Percentiles rank a stretch among this genome's conserved stretches.
Conservation (phyloP, 2,888 invertebrate species). For the Melitaea athalia region DNA sequence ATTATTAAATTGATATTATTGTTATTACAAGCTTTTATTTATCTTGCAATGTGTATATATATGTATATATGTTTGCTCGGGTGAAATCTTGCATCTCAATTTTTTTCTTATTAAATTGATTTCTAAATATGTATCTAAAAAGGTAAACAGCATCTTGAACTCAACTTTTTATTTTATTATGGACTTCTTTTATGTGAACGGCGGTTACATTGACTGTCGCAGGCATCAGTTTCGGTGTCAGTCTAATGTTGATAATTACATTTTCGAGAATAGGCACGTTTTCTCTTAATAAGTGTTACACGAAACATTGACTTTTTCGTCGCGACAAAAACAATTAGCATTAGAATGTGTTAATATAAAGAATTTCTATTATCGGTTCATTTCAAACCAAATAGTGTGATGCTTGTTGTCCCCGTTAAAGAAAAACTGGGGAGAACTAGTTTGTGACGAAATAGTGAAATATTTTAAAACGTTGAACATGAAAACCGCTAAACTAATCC, state of each 20-base stretch:
- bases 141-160: too few relatives aligned
- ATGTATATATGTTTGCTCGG: too few relatives aligned
- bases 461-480: background rate
- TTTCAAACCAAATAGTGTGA: slow-evolving; percentile 51
- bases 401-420: slow-evolving; percentile 33
- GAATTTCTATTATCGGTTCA: slow-evolving; percentile 65
- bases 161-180: too few relatives aligned
- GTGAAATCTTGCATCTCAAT: too few relatives aligned
- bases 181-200: background rate
- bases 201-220: slow-evolving; percentile 4
- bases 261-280: slow-evolving; percentile 69
- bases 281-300: slow-evolving; percentile 75
- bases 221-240: slow-evolving; percentile 58
- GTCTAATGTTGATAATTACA: slow-evolving; percentile 77
- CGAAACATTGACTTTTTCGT: slow-evolving; percentile 64
- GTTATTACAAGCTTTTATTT: too few relatives aligned
- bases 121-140: too few relatives aligned
- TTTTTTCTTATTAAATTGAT: too few relatives aligned
- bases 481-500: too few relatives aligned
- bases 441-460: background rate
- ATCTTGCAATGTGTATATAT: too few relatives aligned
- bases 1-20: background rate
- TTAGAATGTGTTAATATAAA: slow-evolving; percentile 72
- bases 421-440: background rate
- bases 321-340: slow-evolving; percentile 73